Conservation (phyloP, 2,888 invertebrate genomes). For the Congeria kusceri region DNA sequence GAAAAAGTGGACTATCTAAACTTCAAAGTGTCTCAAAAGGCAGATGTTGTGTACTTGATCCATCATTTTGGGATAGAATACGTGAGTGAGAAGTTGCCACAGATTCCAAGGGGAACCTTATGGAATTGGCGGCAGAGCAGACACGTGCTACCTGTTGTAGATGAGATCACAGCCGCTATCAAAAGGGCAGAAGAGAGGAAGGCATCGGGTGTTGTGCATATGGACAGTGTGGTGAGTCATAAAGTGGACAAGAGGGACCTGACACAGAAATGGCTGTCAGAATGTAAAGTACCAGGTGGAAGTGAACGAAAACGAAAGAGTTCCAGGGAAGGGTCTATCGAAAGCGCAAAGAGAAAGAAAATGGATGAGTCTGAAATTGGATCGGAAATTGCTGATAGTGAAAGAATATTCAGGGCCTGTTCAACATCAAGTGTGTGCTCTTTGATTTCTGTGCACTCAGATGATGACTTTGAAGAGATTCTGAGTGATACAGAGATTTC, state of each 20-base stretch:
- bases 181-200: slow-evolving; percentile 9
- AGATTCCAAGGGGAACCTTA: slow-evolving; percentile 54
- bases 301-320: slow-evolving; percentile 16
- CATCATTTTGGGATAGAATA: slow-evolving; percentile 57
- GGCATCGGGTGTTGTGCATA: background rate
- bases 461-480: slow-evolving; percentile 57
- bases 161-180: slow-evolving; percentile 20
- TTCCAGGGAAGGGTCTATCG: slow-evolving; percentile 12
- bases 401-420: slow-evolving; percentile 7
- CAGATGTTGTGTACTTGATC: slow-evolving; percentile 54
- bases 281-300: slow-evolving; percentile 23
- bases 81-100: slow-evolving; percentile 52
- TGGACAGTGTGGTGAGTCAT: slow-evolving; percentile 11
- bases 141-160: slow-evolving; percentile 34
- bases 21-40: slow-evolving; percentile 49
- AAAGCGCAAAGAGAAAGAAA: slow-evolving; percentile 11
- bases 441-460: slow-evolving; percentile 48
- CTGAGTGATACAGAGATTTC: slow-evolving; percentile 47
- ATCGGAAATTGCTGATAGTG: background rate
- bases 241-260: slow-evolving; percentile 43
- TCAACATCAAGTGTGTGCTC: slow-evolving; percentile 46
- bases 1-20: slow-evolving; percentile 42
- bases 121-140: slow-evolving; percentile 64
- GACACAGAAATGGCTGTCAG: slow-evolving; percentile 55
- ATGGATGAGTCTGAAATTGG: slow-evolving; percentile 1